These are phyloP conservation scores for Apodemus agrarius DNA, from an alignment of 2,797 vertebrate genomes.

Conservation along the genomic window DNA sequence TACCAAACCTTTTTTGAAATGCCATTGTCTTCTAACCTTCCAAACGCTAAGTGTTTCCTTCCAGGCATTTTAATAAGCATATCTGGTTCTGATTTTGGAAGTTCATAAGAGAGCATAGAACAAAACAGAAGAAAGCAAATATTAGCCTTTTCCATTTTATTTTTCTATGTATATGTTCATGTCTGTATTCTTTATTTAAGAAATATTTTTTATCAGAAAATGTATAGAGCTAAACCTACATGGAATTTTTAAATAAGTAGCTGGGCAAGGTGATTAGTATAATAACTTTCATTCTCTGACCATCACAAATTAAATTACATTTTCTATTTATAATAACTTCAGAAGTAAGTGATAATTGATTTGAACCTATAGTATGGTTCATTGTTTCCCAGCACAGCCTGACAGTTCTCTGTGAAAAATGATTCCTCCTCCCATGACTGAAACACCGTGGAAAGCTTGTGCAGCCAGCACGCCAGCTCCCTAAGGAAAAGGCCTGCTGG, in stretches of 20 bases:
- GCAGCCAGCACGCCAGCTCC: conserved; percentile 70
- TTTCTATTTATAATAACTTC: conserved; percentile 75
- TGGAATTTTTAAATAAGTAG: conserved; percentile 77
- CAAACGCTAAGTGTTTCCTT: conserved; percentile 83
- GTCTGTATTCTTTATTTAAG: conserved; percentile 82
- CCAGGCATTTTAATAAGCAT: conserved; percentile 75
- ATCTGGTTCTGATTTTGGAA: conserved; percentile 81
- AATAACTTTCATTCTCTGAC: conserved; percentile 68
- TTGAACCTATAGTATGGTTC: conserved; percentile 47
- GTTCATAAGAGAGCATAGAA: conserved; percentile 83
- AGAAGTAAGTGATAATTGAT: conserved; percentile 74
- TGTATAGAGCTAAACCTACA: conserved; percentile 72
- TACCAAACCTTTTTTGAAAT: conserved; percentile 76
- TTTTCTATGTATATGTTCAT: conserved; percentile 82
- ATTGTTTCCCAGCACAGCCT: conserved; percentile 74
- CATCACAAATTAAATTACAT: conserved; percentile 65
- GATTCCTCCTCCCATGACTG: conserved; percentile 73
- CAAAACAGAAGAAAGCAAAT: conserved; percentile 81
- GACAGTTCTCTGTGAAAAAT: conserved; percentile 75
- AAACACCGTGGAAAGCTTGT: conserved; percentile 78
- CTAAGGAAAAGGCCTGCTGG: conserved; percentile 70
- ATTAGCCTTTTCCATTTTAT: conserved; percentile 78
- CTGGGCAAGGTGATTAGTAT: conserved; percentile 68
- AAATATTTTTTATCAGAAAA: conserved; percentile 82
- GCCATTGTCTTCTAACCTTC: conserved; percentile 82